These are phyloP conservation scores for Crotophaga sulcirostris DNA, from an alignment of 2,113 vertebrate species.

Conservation along the genomic window DNA sequence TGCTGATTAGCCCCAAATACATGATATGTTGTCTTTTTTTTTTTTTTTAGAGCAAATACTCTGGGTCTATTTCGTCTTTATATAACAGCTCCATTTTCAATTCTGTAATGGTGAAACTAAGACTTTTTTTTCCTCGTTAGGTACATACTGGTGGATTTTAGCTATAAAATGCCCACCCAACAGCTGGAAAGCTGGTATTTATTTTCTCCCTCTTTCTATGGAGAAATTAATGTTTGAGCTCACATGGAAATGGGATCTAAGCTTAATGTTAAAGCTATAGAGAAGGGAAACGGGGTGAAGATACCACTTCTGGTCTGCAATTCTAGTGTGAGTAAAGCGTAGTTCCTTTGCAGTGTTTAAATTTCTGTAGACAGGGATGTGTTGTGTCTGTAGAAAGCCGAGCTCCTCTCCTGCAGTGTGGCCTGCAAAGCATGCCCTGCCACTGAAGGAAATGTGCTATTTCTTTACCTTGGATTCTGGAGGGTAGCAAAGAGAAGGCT, in stretches of 20 bases:
- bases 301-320: accelerated
- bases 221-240: background rate
- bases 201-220: accelerated
- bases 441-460: background rate
- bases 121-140: background rate
- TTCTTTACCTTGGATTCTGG: background rate
- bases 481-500: background rate
- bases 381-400: background rate
- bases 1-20: background rate
- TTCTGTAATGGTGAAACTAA: background rate
- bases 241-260: background rate
- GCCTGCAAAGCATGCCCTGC: background rate
- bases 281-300: background rate
- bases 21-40: background rate
- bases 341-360: accelerated
- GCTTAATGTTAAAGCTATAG: background rate
- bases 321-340: background rate
- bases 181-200: background rate
- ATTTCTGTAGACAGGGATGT: background rate
- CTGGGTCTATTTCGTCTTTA: background rate
- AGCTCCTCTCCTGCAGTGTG: background rate
- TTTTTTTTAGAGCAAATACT: background rate
- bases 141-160: background rate
- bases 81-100: background rate
- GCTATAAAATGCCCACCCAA: accelerated